Conservation (phyloP, 2,113 vertebrate genomes). For the Prunella himalayana region DNA sequence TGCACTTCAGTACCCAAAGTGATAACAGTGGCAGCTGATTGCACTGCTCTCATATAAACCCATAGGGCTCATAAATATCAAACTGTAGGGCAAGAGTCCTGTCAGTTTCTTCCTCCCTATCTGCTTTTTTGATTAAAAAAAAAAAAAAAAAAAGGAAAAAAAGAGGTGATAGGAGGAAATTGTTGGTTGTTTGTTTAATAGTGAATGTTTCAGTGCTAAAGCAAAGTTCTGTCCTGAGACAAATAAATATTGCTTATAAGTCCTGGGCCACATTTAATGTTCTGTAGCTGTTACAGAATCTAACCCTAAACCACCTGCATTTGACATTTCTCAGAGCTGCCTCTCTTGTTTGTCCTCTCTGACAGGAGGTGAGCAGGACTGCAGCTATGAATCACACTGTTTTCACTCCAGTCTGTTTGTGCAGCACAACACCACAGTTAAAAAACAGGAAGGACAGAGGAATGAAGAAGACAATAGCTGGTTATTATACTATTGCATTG, state of each 20-base stretch:
- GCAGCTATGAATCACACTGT: background rate
- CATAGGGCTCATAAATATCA: background rate
- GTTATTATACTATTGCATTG: background rate
- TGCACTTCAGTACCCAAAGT: background rate
- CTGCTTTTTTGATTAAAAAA: background rate
- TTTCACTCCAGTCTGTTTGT: slow-evolving; percentile 3
- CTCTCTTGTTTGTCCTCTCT: background rate
- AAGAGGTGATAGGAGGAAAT: background rate
- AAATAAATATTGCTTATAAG: background rate
- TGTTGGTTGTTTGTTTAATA: background rate
- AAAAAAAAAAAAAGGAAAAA: background rate
- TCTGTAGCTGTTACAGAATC: background rate
- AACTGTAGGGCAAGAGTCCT: background rate
- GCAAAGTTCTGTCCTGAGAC: background rate
- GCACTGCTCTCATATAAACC: background rate
- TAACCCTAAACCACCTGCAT: background rate
- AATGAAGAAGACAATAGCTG: background rate
- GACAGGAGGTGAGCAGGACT: background rate
- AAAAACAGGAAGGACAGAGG: slow-evolving; percentile 27
- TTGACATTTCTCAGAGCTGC: background rate
- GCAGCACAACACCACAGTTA: background rate
- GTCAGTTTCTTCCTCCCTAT: background rate
- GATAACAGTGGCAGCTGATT: background rate
- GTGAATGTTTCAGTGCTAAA: background rate
- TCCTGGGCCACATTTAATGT: background rate